A percentile compares a stretch with the other conserved stretches of the same genome.
phyloP scores from a whole-genome alignment of 1,140 invertebrate species.

The Aphidius ervi region DNA sequence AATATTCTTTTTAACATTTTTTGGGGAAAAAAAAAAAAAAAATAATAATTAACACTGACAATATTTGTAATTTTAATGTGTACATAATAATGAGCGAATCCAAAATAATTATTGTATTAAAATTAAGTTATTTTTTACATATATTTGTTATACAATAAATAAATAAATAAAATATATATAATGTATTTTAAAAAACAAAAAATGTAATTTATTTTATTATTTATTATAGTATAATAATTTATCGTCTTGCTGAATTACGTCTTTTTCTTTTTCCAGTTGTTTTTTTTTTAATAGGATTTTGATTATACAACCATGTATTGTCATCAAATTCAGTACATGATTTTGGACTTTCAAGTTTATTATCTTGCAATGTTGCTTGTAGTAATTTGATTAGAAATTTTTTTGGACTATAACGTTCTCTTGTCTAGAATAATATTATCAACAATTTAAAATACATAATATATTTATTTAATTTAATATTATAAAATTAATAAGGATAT shows the following conservation, averaged over 20 bases:
- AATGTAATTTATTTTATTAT: background rate
- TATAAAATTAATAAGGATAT: background rate
- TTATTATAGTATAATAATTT: background rate
- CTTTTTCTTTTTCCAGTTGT: background rate
- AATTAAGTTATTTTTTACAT: slow-evolving; percentile 7
- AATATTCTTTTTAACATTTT: no score
- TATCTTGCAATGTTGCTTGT: background rate
- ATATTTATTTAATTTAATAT: no score
- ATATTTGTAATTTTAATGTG: slow-evolving; percentile 3
- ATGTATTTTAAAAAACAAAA: background rate
- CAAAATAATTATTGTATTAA: slow-evolving; percentile 5
- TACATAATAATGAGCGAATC: background rate
- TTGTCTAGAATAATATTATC: background rate
- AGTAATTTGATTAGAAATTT: background rate
- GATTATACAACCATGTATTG: background rate
- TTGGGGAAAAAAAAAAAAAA: no score
- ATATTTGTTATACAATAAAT: background rate
- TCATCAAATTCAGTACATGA: background rate
- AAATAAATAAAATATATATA: background rate
- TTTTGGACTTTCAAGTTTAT: slow-evolving; percentile 1
- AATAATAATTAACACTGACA: background rate
- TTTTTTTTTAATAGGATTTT: slow-evolving; percentile 2
- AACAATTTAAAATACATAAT: no score
- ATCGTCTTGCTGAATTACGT: slow-evolving; percentile 6
- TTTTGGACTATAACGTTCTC: slow-evolving; percentile 12